Percentiles rank a stretch among this genome's conserved stretches.
phyloP scores from a whole-genome alignment of 2,888 invertebrate genomes.

The Mimumesa dahlbomi region DNA sequence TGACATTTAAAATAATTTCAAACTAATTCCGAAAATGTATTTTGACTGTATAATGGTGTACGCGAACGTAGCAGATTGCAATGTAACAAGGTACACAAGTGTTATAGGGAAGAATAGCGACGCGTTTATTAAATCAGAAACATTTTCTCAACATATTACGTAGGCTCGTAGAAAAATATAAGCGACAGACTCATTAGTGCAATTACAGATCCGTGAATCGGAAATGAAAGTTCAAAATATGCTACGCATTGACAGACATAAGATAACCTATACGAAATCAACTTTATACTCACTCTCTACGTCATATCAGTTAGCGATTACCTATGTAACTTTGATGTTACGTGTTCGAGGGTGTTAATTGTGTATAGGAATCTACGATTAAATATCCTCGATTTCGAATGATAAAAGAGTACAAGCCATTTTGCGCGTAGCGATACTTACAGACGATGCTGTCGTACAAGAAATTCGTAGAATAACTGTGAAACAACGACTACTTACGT shows the following conservation, averaged over 20 bases:
- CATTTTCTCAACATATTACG: neutral
- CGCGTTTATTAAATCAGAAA: neutral
- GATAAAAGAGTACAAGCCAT: conserved; percentile 58
- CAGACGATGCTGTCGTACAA: neutral
- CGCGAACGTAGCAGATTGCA: neutral
- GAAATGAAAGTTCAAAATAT: conserved; percentile 37
- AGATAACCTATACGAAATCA: conserved; percentile 50
- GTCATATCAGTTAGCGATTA: conserved; percentile 1
- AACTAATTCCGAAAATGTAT: too few relatives aligned
- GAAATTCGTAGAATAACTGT: conserved; percentile 4
- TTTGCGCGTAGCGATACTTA: conserved; percentile 45
- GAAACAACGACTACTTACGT: conserved; percentile 66
- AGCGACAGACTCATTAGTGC: neutral
- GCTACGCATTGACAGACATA: conserved; percentile 45
- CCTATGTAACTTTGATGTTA: neutral
- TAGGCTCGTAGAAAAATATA: neutral
- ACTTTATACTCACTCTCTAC: neutral
- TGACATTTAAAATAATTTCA: neutral
- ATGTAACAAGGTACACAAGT: neutral
- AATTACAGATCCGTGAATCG: conserved; percentile 13
- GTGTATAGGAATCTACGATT: neutral
- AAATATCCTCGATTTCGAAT: conserved; percentile 30
- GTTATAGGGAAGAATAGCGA: neutral
- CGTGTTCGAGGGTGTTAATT: neutral
- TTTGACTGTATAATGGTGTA: too few relatives aligned